Percentiles rank a stretch among this genome's conserved stretches.
Evolutionary conservation across 2,888 invertebrate genomes (phyloP).

Genomic region (Mayetiola destructor): DNA sequence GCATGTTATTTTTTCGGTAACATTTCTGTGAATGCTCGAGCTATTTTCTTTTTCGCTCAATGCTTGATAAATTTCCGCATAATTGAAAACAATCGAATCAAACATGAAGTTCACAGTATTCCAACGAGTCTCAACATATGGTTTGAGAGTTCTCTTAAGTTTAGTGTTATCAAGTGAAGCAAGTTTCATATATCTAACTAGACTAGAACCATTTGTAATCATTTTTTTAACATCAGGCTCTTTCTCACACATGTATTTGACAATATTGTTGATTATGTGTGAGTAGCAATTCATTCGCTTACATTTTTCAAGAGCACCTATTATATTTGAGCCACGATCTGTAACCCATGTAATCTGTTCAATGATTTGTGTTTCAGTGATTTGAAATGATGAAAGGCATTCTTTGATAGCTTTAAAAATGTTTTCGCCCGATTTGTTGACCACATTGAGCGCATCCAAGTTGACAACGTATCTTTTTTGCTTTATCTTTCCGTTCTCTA

Average conservation of each 20-base stretch:
- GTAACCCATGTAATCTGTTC: background rate
- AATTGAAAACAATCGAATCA: background rate
- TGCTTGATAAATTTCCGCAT: background rate
- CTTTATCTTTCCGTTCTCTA: background rate
- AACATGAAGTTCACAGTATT: background rate
- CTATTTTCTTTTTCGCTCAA: background rate
- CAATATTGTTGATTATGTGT: background rate
- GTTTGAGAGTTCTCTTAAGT: background rate
- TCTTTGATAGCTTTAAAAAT: background rate
- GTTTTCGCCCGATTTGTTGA: background rate
- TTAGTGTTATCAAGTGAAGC: background rate
- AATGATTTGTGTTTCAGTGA: background rate
- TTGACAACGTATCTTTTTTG: background rate
- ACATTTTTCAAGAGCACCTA: background rate
- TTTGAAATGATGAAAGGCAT: background rate
- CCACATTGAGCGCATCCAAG: background rate
- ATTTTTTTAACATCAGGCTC: background rate
- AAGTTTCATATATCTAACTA: background rate
- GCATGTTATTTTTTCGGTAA: background rate
- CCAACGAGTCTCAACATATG: background rate
- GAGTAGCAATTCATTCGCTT: background rate
- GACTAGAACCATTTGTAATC: background rate
- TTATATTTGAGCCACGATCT: background rate
- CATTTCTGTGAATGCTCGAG: background rate
- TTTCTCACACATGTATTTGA: background rate